Evolutionary conservation across 2,113 vertebrate species (phyloP), one percentile per base, ranked within the genome.

Genomic region (Eupsittula cactorum): DNA sequence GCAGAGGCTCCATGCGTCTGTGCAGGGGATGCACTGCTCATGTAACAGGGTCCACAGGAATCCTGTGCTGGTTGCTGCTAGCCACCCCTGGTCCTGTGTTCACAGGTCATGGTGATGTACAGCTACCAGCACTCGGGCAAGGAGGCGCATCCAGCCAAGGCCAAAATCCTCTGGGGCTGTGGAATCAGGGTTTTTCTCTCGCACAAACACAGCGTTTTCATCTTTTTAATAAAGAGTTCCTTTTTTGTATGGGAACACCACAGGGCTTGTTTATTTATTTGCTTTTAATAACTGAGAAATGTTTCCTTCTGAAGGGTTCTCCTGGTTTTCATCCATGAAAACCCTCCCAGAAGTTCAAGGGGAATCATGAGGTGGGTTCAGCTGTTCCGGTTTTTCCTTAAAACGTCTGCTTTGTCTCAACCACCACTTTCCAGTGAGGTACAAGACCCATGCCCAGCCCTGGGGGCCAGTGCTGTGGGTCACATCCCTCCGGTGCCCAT

Each of bases 241-340:
- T 86, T 84, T 76, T 73, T 90, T 77, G 39, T 67, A 33, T 59
- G 84, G 89, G 75, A 94, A 62, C 71, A 55, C 0, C 4, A 69
- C 18, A 13, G 47, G 77, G 52, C 7, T 14, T 95, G 89, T 96
- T 96, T 97, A 37, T 91, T 92, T 96, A 82, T 94, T 95, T 95
- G 89, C 53, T 91, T 92, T 94, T 95, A 95, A 95, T 95, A 92
- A 91, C 84, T 63, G 87, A 82, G 75, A 82, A 73, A 81, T 95
- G 23, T 92, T 96, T 92, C 37, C 52, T 89, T 91, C 89, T 59
- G 29, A 91, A 82, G 78, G 9, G 25, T 79, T 82, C 27, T 92
- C 63, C 95, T 94, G 87, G 70, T 73, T 82, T 93, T 60, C 53
- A 82, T 90, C 78, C 93, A 86, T 1, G 6, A 71, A 91, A 95